Base-by-base conservation (phyloP, 2,888 invertebrate species). In the Phyllotreta cruciferae region DNA sequence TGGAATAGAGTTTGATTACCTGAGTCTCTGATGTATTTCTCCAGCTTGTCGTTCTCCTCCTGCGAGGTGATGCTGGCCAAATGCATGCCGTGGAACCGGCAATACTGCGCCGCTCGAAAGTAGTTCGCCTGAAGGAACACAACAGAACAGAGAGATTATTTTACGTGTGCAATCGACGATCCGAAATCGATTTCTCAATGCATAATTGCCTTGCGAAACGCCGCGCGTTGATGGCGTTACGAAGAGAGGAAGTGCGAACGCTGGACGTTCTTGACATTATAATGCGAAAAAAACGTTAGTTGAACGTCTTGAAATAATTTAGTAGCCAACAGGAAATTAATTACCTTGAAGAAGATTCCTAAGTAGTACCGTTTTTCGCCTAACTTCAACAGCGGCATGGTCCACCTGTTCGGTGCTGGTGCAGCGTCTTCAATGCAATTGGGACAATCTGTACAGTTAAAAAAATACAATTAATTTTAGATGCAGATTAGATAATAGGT, bases 271-370 rank as follows among this genome's bases (percentile, higher is more conserved):
- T 24, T 24, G 24, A 24, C 24, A 24, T 24, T 24, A 24, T 24
- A 24, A 24, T 24, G 4, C 24, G 24, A 24, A 24, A 24, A 24
- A 24, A 24, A 4, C 24, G 24, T 24, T 24, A 24, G 24, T 24
- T n/a, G 4, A 24, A 24, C 24, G 24, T 24, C 24, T 24, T 24
- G 24, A 24, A 24, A 24, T 24, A 24, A 24, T 24, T 24, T 24
- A 24, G 1, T 24, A 24, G 24, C 2, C 24, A 3, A 24, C 24
- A 4, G 1, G 24, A 24, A 24, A 24, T 24, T 24, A 77, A 81
- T 84, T 86, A 94, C 94, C 92, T 94, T 94, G 83, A 94, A 95
- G 83, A 95, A 95, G 81, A 94, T 94, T 77, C 94, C 94, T 75
- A 95, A 83, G 79, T 95, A 95, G 79, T 94, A 94, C 76, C 91